Percentiles rank a stretch among this genome's conserved stretches.
Evolutionary conservation across 1,140 invertebrate species (phyloP).

Genomic region (Melanaphis sacchari): DNA sequence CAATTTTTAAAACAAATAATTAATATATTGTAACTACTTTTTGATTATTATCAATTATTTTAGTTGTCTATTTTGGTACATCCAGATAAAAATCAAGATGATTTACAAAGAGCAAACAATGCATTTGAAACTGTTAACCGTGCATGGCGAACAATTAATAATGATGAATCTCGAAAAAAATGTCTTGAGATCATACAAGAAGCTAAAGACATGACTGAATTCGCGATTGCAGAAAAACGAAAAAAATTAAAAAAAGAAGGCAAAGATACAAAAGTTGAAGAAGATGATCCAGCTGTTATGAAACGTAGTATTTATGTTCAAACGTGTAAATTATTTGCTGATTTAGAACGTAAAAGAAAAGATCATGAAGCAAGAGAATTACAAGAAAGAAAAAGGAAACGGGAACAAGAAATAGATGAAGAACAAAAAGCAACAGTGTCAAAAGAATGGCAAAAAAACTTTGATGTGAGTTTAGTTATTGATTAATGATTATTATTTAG

Average conservation of each 20-base stretch:
- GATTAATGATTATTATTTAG: background rate
- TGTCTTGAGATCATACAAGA: constrained; percentile 98
- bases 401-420: constrained; percentile 91
- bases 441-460: constrained; percentile 97
- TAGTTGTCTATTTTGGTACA: constrained; percentile 96
- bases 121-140: constrained; percentile 94
- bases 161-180: constrained; percentile 91
- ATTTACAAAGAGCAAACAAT: constrained; percentile 91
- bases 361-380: constrained; percentile 86
- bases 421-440: constrained; percentile 88
- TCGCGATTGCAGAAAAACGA: constrained; percentile 93
- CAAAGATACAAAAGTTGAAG: constrained; percentile 80
- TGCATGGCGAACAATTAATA: constrained; percentile 95
- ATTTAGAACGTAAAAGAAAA: constrained; percentile 86
- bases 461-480: constrained; percentile 75
- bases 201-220: constrained; percentile 91
- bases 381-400: constrained; percentile 93
- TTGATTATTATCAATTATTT: constrained; percentile 60
- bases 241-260: constrained; percentile 96
- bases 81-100: constrained; percentile 98
- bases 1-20: background rate
- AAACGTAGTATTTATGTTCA: constrained; percentile 95
- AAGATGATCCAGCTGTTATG: constrained; percentile 92
- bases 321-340: constrained; percentile 98
- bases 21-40: background rate